Evolutionary conservation across 1,140 invertebrate species (phyloP), one percentile per base, ranked within the genome.

Genomic region (Dolichoris vasculosae): DNA sequence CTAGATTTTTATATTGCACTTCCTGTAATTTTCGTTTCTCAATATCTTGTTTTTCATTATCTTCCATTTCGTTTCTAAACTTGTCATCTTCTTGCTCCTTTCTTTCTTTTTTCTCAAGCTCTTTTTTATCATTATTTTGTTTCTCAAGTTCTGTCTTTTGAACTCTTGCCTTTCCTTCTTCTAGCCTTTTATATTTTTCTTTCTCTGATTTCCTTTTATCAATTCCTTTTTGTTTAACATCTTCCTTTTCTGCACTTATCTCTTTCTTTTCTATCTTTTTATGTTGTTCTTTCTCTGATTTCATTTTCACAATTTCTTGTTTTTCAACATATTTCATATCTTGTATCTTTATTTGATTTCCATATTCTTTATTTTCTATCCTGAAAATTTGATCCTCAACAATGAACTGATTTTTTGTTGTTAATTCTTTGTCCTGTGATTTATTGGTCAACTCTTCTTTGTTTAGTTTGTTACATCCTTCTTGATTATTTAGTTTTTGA

Each of bases 281-380:
- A 26, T 84, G 77, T 38, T 79, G 63, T 51, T 75, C 43, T 43
- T 88, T 30, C 46, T n/a, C 84, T 55, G 20, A 40, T 15, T 30
- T 79, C 40, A 9, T 17, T 17, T 55, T 64, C 76, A 80, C 23
- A 81, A 87, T 89, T 43, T 82, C 76, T 82, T 82, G 71, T 48
- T 83, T 84, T 59, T 89, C 87, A 43, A 86, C 11, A 20, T 84
- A 79, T 30, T 86, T 63, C 0, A 80, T 64, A 23, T 86, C 79
- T 43, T 55, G 11, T 46, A 81, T 86, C 71, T 83, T 77, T 46
- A 63, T 77, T 73, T 88, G 83, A 43, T 78, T 69, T 40, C 88
- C 82, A 73, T 87, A 88, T 43, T 87, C 77, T 76, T 85, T n/a
- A n/a, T n/a, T n/a, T n/a, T n/a, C n/a, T n/a, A n/a, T n/a, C n/a